Conservation (phyloP, 2,888 invertebrate species). For the Nipponacmea schrenckii region DNA sequence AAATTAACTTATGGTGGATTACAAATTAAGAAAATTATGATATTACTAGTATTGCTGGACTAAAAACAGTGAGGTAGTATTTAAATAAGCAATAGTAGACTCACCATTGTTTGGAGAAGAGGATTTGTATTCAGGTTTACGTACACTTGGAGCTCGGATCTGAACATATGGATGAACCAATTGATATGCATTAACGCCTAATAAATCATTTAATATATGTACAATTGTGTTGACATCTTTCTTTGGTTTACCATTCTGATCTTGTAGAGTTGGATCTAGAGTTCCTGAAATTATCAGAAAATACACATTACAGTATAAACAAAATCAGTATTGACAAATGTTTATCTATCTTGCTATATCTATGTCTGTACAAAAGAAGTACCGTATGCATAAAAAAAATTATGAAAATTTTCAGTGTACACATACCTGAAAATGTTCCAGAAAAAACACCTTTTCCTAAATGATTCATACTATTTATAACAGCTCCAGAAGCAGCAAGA, state of each 20-base stretch:
- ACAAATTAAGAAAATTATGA: too few species aligned
- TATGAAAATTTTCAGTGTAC: neutral
- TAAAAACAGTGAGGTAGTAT: too few species aligned
- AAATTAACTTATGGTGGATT: too few species aligned
- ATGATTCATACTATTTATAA: slow-evolving; percentile 91
- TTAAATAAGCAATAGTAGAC: too few species aligned
- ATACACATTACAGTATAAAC: neutral
- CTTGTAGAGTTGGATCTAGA: slow-evolving; percentile 90
- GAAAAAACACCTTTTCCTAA: slow-evolving; percentile 95
- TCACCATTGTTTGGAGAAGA: too few species aligned
- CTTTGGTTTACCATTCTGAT: slow-evolving; percentile 88
- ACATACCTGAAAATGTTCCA: slow-evolving; percentile 84
- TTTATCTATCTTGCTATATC: neutral
- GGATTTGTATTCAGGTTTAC: neutral
- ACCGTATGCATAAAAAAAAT: neutral
- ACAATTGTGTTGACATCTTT: slow-evolving; percentile 94
- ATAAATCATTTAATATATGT: slow-evolving; percentile 92
- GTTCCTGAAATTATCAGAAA: slow-evolving; percentile 74
- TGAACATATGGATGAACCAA: neutral
- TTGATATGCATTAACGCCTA: slow-evolving; percentile 75
- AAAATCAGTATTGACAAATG: neutral
- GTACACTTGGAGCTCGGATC: neutral
- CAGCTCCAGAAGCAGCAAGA: slow-evolving; percentile 74
- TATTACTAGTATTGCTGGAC: too few species aligned
- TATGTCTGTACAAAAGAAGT: neutral